Percentiles rank a stretch among this genome's conserved stretches.
These are phyloP conservation scores for Aradophagus sp. DNA, from an alignment of 1,140 invertebrate genomes.

Conservation along the genomic window DNA sequence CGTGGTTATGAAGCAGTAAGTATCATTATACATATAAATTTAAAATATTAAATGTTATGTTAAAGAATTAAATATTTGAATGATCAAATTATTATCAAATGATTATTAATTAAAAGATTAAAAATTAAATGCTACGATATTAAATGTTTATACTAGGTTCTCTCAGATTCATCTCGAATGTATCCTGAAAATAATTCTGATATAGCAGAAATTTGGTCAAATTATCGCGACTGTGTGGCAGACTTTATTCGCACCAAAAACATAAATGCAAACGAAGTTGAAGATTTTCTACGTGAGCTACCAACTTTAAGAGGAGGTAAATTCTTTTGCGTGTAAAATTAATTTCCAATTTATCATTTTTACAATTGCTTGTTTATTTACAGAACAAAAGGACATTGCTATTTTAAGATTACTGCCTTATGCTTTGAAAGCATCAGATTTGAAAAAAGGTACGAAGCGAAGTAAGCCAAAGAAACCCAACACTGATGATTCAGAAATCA, in stretches of 20 bases:
- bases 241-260: constrained; percentile 1
- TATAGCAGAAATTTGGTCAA: constrained; percentile 5
- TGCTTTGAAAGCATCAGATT: constrained; percentile 6
- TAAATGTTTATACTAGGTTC: constrained; percentile 6
- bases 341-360: not conserved
- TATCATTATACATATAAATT: too few species aligned
- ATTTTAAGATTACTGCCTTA: constrained; percentile 4
- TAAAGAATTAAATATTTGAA: too few species aligned
- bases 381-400: constrained; percentile 4
- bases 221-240: constrained; percentile 6
- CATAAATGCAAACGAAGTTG: constrained; percentile 3
- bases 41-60: too few species aligned
- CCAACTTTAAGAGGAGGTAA: constrained; percentile 3
- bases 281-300: not conserved
- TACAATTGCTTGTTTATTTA: not conserved
- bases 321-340: constrained; percentile 1
- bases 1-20: not conserved
- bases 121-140: not conserved
- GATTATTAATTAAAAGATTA: not conserved
- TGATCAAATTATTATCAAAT: not conserved
- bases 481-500: constrained; percentile 1
- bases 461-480: constrained; percentile 3
- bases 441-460: not conserved
- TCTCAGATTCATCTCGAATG: constrained; percentile 6
- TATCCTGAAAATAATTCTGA: constrained; percentile 1